Conservation (phyloP, 2,888 invertebrate genomes). For the Epirrita christyi region DNA sequence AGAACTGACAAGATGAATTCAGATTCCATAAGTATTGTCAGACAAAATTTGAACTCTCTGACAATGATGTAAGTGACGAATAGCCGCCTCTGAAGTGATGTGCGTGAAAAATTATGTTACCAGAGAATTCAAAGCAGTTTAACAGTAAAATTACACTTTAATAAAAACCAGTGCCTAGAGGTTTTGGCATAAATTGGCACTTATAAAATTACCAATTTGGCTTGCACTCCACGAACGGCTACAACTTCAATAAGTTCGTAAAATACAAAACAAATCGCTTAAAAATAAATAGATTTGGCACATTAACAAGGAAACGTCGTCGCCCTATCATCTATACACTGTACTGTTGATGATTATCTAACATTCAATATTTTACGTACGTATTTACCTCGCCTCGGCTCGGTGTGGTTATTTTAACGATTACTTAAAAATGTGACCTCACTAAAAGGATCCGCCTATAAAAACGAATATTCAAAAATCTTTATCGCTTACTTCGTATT, state of each 20-base stretch:
- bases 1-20: conserved; percentile 32
- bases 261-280: conserved; percentile 27
- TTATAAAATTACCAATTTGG: conserved; percentile 43
- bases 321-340: conserved; percentile 54
- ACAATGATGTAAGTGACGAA: neutral
- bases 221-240: conserved; percentile 26
- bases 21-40: conserved; percentile 21
- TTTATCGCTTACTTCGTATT: conserved; percentile 54
- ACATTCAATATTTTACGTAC: conserved; percentile 68
- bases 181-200: conserved; percentile 50
- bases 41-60: conserved; percentile 26
- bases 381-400: conserved; percentile 55
- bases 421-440: conserved; percentile 46
- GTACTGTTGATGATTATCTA: conserved; percentile 57
- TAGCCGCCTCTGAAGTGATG: neutral
- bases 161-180: conserved; percentile 44
- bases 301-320: conserved; percentile 51
- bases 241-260: conserved; percentile 2
- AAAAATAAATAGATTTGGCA: conserved; percentile 57
- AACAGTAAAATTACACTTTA: conserved; percentile 32
- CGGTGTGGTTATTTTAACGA: conserved; percentile 39
- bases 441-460: conserved; percentile 56
- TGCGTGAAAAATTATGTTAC: neutral
- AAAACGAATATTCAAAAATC: conserved; percentile 56
- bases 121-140: conserved; percentile 40